These are phyloP conservation scores for Caradrina kadenii DNA, from an alignment of 2,888 invertebrate species.

Conservation along the genomic window DNA sequence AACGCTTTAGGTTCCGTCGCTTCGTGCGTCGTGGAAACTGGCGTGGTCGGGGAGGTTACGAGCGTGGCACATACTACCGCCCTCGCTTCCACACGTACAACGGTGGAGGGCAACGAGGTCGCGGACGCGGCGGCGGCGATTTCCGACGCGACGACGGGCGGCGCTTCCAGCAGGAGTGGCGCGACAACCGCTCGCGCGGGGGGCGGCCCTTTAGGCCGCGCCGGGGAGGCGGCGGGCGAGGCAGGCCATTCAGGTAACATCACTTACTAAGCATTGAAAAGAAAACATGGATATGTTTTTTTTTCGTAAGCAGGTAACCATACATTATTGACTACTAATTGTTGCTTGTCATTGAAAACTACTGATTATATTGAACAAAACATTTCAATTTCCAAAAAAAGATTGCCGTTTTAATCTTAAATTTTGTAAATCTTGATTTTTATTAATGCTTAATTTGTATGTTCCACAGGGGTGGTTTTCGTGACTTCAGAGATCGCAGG, in stretches of 20 bases:
- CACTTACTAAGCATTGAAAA: not conserved
- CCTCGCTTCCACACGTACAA: conserved; percentile 93
- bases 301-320: not conserved
- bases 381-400: no score
- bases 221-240: conserved; percentile 82
- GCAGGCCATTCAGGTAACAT: conserved; percentile 84
- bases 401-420: no score
- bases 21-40: conserved; percentile 88
- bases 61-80: conserved; percentile 95
- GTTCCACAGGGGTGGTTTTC: conserved; percentile 85
- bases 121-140: conserved; percentile 84
- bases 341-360: no score
- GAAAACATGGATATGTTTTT: no score
- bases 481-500: conserved; percentile 93
- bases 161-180: conserved; percentile 78
- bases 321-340: no score
- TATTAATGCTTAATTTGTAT: not conserved
- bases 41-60: conserved; percentile 91
- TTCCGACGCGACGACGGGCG: conserved; percentile 83
- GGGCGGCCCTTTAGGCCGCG: conserved; percentile 84
- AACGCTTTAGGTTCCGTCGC: conserved; percentile 75
- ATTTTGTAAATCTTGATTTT: no score
- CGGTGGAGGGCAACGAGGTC: conserved; percentile 90
- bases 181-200: conserved; percentile 81
- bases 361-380: not conserved